Evolutionary conservation across 1,140 invertebrate genomes (phyloP).

Genomic region (Dermatophagoides farinae): DNA sequence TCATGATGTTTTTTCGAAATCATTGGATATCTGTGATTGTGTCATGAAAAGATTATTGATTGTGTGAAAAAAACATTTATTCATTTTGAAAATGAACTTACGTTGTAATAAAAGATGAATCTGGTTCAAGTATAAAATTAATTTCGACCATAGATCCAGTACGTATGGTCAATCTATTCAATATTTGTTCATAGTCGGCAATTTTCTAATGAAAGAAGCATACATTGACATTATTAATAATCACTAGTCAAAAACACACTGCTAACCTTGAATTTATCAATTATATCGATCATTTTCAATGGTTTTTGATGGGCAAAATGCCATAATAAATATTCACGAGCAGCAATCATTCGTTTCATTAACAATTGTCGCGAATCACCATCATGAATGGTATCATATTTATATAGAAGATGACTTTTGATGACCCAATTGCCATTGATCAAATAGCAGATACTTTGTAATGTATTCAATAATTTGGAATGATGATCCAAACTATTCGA

Average conservation of each 20-base stretch:
- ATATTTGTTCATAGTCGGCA: neutral
- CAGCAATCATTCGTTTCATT: neutral
- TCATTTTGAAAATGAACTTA: neutral
- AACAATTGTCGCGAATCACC: neutral
- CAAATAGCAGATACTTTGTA: neutral
- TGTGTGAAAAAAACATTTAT: no score
- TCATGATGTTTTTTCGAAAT: no score
- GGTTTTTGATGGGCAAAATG: neutral
- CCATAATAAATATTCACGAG: neutral
- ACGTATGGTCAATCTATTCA: neutral
- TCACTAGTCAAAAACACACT: neutral
- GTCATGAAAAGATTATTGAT: neutral
- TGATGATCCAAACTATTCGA: neutral
- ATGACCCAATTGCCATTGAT: constrained; percentile 3
- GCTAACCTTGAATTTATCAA: neutral
- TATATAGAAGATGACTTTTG: neutral
- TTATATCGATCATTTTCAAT: neutral
- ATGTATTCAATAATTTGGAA: neutral
- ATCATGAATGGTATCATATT: neutral
- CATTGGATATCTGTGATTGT: neutral
- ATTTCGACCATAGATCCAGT: neutral
- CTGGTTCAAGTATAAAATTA: neutral
- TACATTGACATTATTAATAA: neutral
- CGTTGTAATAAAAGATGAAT: neutral
- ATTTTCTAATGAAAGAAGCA: neutral